Evolutionary conservation across 1,140 invertebrate genomes (phyloP), one percentile per base, ranked within the genome.

Genomic region (Aphelinus certus): DNA sequence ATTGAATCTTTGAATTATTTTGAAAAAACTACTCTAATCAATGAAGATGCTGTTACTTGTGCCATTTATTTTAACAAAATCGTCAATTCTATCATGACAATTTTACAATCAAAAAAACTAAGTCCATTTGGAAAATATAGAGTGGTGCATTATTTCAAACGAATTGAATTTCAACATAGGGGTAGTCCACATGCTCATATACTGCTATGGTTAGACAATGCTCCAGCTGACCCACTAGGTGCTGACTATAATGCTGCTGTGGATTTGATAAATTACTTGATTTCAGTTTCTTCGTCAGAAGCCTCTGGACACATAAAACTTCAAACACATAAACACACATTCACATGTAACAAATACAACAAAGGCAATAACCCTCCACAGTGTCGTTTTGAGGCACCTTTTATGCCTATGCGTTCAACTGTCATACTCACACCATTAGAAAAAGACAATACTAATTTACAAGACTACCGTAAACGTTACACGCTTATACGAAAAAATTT

Each of bases 41-140:
- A 87, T 79, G 81, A 85, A 76, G 88, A 88, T 81, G 81, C 87
- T 4, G 84, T 88, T 47, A 88, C 84, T 5, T 88, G 86, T 76
- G 83, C 80, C 64, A 83, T 85, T 42, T 82, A 87, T 71, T 87
- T 86, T 62, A 83, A 86, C 71, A 86, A 84, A 79, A 78, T 81
- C 58, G 79, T 86, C 3, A 80, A 60, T 80, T 79, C 79, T 75
- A 0, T 81, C 6, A 46, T 80, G 74, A 68, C 55, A 2, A 76
- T 80, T 61, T 71, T 81, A 43, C 66, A 75, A 68, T 79, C 68
- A 49, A 74, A 76, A 73, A 77, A 67, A 77, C 56, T 49, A 45
- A 79, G 77, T 76, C 79, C 80, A 7, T 84, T 84, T 66, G 66
- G 71, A 61, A 73, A 80, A 72, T 80, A 83, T 73, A 43, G 49